Evolutionary conservation across 2,888 invertebrate species (phyloP), one percentile per base, ranked within the genome.

Genomic region (Alviniconcha strummeri): DNA sequence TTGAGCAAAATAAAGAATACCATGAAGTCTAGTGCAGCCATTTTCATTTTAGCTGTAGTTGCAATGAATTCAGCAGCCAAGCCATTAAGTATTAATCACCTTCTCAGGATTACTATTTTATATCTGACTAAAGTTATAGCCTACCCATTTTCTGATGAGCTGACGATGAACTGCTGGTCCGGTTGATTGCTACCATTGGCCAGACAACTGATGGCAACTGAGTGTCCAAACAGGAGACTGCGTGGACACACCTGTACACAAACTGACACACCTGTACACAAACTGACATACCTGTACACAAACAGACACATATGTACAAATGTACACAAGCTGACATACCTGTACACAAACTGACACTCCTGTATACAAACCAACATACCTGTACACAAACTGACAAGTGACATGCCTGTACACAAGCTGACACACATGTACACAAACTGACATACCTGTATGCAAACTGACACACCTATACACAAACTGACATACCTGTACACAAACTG

Each of bases 171-270:
- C 94, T 97, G 97, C 91, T 97, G 97, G 88, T 98, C 98, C 94
- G 96, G 95, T 13, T 96, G 94, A 84, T 94, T 93, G 85, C 94
- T 94, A 79, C 97, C 98, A 89, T 96, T 96, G 2, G 98, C 97
- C 88, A 99, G 95, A 95, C 94, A 94, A 72, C 88, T 94, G 74
- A 99, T 97, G 0, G 98, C 97, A n/a, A 98, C 97, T 0, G 98
- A 97, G 91, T 99, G 99, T 0, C 99, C 99, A 78, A 99, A 98
- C 80, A 97, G 94, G 89, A 99, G 95, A 94, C 97, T 98, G 84
- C 98, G 95, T 0, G 99, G 99, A 13, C 96, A 97, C 96, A 99
- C 97, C 96, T 96, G 90, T n/a, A 93, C 93, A 80, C n/a, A 81
- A 36, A 36, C 17, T 6, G 17, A 75, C 75, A 75, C 75, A 75